Evolutionary conservation across 2,113 vertebrate genomes (phyloP).

Genomic region (Lutjanus erythropterus): DNA sequence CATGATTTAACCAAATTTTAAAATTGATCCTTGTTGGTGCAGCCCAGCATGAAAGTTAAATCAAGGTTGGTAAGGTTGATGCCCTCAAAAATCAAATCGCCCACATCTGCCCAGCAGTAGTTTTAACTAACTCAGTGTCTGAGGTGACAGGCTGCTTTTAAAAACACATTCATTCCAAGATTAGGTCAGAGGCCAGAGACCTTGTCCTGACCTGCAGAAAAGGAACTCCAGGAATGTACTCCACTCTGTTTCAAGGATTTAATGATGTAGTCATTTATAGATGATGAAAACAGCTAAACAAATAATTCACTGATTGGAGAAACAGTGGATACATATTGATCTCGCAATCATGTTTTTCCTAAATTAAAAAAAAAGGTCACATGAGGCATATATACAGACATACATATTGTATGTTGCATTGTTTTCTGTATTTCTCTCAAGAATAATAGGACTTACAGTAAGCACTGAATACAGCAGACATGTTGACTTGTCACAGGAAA

Average conservation of each 20-base stretch:
- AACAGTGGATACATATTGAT: neutral
- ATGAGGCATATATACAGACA: too few relatives aligned
- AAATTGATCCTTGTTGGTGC: too few relatives aligned
- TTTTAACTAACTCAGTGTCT: neutral
- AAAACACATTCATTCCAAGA: constrained; percentile 19
- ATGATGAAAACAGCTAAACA: constrained; percentile 3
- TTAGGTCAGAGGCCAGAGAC: constrained; percentile 26
- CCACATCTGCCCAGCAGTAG: neutral
- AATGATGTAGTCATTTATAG: neutral
- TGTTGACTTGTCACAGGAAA: too few relatives aligned
- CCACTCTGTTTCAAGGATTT: neutral
- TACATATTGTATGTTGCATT: too few relatives aligned
- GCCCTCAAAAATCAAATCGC: neutral
- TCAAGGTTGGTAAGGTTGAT: neutral
- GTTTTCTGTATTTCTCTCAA: neutral
- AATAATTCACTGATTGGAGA: neutral
- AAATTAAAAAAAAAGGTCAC: too few relatives aligned
- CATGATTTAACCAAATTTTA: too few relatives aligned
- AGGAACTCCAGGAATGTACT: constrained; percentile 46
- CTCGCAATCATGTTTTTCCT: neutral
- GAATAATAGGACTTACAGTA: neutral
- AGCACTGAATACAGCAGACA: neutral
- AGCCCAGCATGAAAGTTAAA: neutral
- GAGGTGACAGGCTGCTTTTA: neutral
- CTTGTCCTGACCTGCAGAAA: constrained; percentile 17